Evolutionary conservation across 2,113 vertebrate genomes (phyloP).

Genomic region (Dermatemys mawii): DNA sequence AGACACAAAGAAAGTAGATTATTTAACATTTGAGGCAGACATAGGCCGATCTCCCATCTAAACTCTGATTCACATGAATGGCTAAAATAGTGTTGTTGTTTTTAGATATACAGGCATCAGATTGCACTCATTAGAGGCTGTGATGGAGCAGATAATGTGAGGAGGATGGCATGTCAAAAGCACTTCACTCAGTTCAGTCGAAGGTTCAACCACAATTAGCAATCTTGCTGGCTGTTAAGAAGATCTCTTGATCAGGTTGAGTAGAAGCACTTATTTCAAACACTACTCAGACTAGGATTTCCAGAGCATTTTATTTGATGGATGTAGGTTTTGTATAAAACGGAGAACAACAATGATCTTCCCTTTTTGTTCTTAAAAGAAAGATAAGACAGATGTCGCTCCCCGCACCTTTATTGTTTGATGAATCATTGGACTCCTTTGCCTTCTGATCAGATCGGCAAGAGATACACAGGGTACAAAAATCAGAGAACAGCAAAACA

Average conservation of each 20-base stretch:
- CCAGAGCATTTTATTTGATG: conserved; percentile 32
- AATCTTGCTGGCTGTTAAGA: neutral
- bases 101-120: neutral
- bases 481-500: conserved; percentile 1
- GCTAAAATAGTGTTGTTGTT: neutral
- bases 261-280: conserved; percentile 19
- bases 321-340: conserved; percentile 24
- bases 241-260: neutral
- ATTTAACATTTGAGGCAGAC: neutral
- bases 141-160: conserved; percentile 30
- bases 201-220: conserved; percentile 29
- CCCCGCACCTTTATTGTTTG: neutral
- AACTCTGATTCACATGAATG: neutral
- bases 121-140: neutral
- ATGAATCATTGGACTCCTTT: neutral
- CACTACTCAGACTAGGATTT: conserved; percentile 35
- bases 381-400: neutral
- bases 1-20: neutral
- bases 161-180: conserved; percentile 22
- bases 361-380: neutral
- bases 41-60: neutral
- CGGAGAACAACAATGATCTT: neutral
- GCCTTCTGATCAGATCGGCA: neutral
- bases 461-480: neutral
- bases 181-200: conserved; percentile 49